Conservation (phyloP, 1,140 invertebrate genomes). For the Drosophila arizonae region DNA sequence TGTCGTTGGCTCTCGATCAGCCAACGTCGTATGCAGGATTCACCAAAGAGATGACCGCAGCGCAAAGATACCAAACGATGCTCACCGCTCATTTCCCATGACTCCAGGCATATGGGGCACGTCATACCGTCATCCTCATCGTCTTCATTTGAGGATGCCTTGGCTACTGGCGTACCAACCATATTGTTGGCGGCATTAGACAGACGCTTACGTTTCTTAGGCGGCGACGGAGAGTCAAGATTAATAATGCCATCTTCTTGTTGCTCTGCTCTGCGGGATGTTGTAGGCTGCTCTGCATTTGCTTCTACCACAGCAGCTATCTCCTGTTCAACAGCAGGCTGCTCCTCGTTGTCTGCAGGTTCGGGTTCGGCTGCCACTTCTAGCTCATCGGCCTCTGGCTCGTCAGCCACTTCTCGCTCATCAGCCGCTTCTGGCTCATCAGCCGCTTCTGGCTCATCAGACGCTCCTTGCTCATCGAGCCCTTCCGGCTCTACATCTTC, state of each 20-base stretch:
- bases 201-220: conserved; percentile 72
- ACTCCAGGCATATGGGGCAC: conserved; percentile 94
- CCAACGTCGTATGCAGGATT: conserved; percentile 93
- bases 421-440: not conserved
- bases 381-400: not conserved
- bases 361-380: not conserved
- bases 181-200: conserved; percentile 14
- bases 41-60: conserved; percentile 96
- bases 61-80: conserved; percentile 92
- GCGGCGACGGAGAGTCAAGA: conserved; percentile 56
- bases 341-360: not conserved
- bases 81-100: conserved; percentile 92
- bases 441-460: not conserved
- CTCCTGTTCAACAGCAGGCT: not conserved
- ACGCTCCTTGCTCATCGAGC: not conserved
- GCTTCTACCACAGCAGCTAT: not conserved
- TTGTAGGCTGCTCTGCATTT: conserved; percentile 2
- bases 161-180: conserved; percentile 29
- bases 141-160: conserved; percentile 35
- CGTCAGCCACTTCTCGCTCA: not conserved
- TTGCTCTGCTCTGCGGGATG: conserved; percentile 6
- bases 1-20: conserved; percentile 83
- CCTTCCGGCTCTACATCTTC: not conserved
- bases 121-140: conserved; percentile 86
- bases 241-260: conserved; percentile 24